Conservation (phyloP, 2,113 vertebrate species). For the Lophura nycthemera region DNA sequence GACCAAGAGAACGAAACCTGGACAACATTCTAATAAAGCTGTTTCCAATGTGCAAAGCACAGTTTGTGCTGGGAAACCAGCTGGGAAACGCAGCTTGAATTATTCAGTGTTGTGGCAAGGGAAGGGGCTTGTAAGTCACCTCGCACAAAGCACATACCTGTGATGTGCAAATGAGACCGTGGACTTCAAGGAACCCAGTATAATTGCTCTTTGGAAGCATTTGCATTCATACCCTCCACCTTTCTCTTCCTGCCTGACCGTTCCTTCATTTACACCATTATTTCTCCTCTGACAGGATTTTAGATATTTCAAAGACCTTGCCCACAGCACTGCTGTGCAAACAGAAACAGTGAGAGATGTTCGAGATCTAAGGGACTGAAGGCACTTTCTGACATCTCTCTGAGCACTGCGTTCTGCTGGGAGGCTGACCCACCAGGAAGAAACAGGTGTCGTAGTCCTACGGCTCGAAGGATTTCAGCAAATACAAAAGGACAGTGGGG, state of each 20-base stretch:
- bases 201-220: neutral
- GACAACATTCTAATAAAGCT: neutral
- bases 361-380: neutral
- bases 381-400: neutral
- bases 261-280: neutral
- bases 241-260: neutral
- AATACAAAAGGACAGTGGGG: neutral
- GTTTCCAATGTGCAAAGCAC: neutral
- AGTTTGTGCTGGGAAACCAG: neutral
- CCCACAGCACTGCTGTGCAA: neutral
- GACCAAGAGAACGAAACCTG: neutral
- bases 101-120: neutral
- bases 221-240: neutral
- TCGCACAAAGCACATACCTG: neutral
- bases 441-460: neutral
- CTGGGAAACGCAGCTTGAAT: neutral
- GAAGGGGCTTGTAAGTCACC: neutral
- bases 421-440: neutral
- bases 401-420: neutral
- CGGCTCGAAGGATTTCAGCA: neutral
- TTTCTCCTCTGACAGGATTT: neutral
- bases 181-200: neutral
- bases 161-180: neutral
- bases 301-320: neutral
- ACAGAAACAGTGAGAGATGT: neutral